These are phyloP conservation scores for Eubasilissa regina DNA, from an alignment of 1,140 invertebrate species.

Conservation along the genomic window DNA sequence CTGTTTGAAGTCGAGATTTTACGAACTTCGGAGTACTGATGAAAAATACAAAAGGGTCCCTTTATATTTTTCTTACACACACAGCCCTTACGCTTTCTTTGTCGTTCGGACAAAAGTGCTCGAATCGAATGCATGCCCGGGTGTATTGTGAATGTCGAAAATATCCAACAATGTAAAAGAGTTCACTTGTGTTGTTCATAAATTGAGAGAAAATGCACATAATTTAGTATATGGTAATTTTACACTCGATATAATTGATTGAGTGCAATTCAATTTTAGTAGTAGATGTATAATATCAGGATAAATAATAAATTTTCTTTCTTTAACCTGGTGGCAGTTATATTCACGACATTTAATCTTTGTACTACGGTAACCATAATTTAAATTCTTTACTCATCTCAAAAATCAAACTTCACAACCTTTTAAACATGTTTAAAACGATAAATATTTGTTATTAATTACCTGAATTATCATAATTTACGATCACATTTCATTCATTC, in stretches of 20 bases:
- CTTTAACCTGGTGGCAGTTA: too few species aligned
- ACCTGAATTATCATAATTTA: too few species aligned
- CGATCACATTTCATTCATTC: too few species aligned
- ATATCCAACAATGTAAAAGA: constrained; percentile 28
- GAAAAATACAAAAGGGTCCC: constrained; percentile 47
- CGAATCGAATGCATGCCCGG: constrained; percentile 25
- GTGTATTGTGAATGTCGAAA: constrained; percentile 20
- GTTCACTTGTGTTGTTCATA: neutral
- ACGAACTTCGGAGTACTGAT: constrained; percentile 40
- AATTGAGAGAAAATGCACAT: constrained; percentile 8
- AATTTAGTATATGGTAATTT: neutral
- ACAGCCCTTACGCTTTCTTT: constrained; percentile 38
- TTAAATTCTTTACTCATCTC: too few species aligned
- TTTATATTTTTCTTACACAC: constrained; percentile 44
- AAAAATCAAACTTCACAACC: too few species aligned
- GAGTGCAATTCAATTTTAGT: too few species aligned
- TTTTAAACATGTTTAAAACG: too few species aligned
- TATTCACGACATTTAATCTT: too few species aligned
- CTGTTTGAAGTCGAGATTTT: constrained; percentile 50
- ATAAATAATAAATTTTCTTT: too few species aligned
- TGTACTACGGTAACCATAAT: too few species aligned
- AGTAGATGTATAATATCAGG: too few species aligned
- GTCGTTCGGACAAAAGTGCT: constrained; percentile 46
- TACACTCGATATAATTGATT: neutral
- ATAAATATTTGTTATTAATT: too few species aligned